Percentiles rank a stretch among this genome's conserved stretches.
These are phyloP conservation scores for Sesia apiformis DNA, from an alignment of 2,888 invertebrate genomes.

Conservation along the genomic window DNA sequence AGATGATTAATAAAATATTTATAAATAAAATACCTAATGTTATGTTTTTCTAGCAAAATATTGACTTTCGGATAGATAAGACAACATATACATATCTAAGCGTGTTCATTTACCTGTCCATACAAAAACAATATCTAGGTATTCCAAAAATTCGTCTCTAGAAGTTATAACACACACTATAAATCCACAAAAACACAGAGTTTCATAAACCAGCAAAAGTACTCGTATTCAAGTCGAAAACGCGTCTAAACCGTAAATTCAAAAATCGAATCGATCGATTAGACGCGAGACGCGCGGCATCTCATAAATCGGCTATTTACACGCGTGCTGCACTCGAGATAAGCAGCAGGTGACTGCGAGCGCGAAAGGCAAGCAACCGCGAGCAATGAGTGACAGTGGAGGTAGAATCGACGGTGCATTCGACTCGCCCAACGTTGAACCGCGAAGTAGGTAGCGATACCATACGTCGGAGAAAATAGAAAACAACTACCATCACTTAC, in stretches of 20 bases:
- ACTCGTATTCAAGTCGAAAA: not conserved
- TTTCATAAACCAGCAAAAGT: not conserved
- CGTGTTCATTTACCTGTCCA: too few species aligned
- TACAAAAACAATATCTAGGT: constrained; percentile 2
- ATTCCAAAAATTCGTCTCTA: constrained; percentile 25
- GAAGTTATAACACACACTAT: constrained; percentile 20
- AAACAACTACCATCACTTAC: constrained; percentile 48
- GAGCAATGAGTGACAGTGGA: constrained; percentile 2
- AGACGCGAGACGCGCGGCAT: constrained; percentile 27
- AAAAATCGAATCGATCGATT: constrained; percentile 26
- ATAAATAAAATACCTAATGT: too few species aligned
- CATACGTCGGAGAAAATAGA: constrained; percentile 56
- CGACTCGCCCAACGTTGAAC: constrained; percentile 15
- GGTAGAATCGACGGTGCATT: constrained; percentile 3
- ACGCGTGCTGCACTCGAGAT: constrained; percentile 33
- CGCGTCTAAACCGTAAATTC: constrained; percentile 4
- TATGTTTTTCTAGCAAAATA: too few species aligned
- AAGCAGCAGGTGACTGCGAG: constrained; percentile 51
- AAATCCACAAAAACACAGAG: not conserved
- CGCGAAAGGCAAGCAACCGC: constrained; percentile 4
- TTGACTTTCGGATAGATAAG: too few species aligned
- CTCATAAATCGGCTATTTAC: constrained; percentile 3
- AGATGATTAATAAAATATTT: too few species aligned
- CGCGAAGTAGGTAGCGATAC: constrained; percentile 51
- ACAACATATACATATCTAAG: too few species aligned